These are phyloP conservation scores for Thunnus thynnus DNA, from an alignment of 2,113 vertebrate genomes.

Conservation along the genomic window DNA sequence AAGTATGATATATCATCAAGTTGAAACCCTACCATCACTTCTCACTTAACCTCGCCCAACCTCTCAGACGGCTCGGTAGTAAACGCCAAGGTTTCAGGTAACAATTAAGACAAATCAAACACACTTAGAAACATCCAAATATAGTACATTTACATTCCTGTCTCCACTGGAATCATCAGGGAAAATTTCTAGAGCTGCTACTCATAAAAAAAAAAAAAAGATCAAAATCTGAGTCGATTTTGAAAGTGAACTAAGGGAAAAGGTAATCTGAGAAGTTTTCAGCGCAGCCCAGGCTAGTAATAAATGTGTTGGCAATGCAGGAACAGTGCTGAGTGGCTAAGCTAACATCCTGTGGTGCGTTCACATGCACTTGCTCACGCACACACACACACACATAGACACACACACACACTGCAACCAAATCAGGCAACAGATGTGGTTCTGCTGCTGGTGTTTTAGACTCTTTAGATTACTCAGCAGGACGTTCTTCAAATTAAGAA, in stretches of 20 bases:
- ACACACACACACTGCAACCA: constrained; percentile 20
- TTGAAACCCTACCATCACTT: constrained; percentile 10
- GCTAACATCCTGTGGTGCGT: constrained; percentile 78
- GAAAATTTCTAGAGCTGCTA: neutral
- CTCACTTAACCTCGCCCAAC: neutral
- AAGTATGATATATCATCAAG: neutral
- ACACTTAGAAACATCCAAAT: neutral
- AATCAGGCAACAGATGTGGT: constrained; percentile 48
- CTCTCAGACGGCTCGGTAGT: neutral
- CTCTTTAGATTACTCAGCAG: constrained; percentile 10
- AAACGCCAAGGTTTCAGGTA: neutral
- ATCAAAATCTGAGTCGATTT: neutral
- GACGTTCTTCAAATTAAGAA: constrained; percentile 37
- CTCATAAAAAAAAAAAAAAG: neutral
- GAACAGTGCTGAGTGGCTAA: constrained; percentile 79
- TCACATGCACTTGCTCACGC: neutral
- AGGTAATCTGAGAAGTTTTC: neutral
- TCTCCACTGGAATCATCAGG: neutral
- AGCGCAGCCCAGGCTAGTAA: neutral
- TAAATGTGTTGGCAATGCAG: constrained; percentile 58
- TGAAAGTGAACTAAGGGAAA: neutral
- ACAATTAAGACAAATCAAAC: neutral
- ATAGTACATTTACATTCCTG: neutral
- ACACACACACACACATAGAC: constrained; percentile 14
- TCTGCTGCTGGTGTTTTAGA: constrained; percentile 19